Conservation (phyloP, 2,888 invertebrate species). For the Idaea biselata region DNA sequence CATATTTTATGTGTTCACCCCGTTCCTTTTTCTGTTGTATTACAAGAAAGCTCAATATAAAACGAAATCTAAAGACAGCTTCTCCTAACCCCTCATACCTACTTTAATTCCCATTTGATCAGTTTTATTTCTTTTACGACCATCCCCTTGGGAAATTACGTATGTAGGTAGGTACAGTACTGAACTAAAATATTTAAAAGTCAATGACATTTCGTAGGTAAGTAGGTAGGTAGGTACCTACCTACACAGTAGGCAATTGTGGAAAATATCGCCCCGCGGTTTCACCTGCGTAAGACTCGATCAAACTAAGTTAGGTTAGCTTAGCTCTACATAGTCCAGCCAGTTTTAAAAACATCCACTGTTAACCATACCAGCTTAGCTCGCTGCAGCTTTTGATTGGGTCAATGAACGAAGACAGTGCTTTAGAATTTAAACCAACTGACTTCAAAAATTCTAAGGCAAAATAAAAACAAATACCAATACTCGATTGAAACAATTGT, state of each 20-base stretch:
- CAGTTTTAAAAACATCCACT: too few relatives aligned
- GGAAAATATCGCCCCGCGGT: too few relatives aligned
- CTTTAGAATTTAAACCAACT: too few relatives aligned
- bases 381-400: too few relatives aligned
- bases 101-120: conserved; percentile 22
- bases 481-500: too few relatives aligned
- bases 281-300: too few relatives aligned
- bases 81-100: conserved; percentile 1
- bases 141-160: conserved; percentile 19
- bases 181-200: background rate
- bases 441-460: too few relatives aligned
- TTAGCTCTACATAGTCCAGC: too few relatives aligned
- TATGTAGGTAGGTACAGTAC: conserved; percentile 14
- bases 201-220: background rate
- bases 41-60: background rate
- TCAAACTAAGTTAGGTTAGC: too few relatives aligned
- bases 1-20: background rate
- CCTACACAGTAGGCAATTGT: background rate
- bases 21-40: background rate
- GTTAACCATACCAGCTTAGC: too few relatives aligned
- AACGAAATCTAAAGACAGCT: background rate
- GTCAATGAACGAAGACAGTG: too few relatives aligned
- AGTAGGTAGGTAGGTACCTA: background rate
- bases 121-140: conserved; percentile 18
- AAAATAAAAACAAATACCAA: too few relatives aligned